Base-by-base conservation (phyloP, 2,113 vertebrate genomes). In the Jaculus jaculus region DNA sequence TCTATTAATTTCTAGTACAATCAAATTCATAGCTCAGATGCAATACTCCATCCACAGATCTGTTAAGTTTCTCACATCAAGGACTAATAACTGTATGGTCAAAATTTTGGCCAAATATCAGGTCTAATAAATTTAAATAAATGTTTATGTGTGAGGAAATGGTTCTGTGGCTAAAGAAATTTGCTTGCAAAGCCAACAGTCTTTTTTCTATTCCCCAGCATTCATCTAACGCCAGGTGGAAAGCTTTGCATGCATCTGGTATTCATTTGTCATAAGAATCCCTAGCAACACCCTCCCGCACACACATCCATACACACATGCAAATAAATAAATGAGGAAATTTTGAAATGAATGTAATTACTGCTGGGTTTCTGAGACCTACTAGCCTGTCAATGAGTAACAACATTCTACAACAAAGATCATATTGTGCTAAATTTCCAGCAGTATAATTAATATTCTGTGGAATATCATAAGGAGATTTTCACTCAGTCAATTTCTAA, bases 371-470 rank as follows among this genome's bases (percentile, higher is more conserved):
- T 65, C 17, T 82, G 5, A 37, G 26, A 24, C 1, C 7, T 23
- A 13, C 63, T 72, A 8, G 7, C 17, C 6, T 63, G 32, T 34
- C 4, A 39, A 21, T 26, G 3, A 2, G 20, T 39, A 69, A 65
- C n/a, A 42, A 24, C 34, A 84, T 2, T 37, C 17, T 32, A 28
- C 2, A 37, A 66, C 34, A 83, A 32, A 60, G 16, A 17, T n/a
- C 51, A 61, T 66, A 75, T 9, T 65, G 74, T 72, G 24, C 10
- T 72, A 8, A 18, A 34, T 61, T 82, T 90, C 84, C 20, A 73
- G 23, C 21, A 87, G 39, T 79, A 77, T 32, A 95, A 79, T 68
- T 75, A 92, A 74, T 42, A 86, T 30, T 85, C 63, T 51, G 28
- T 0, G 32, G 17, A 69, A 81, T 26, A 28, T 68, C 8, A 66